These are phyloP conservation scores for Malacoraja senta DNA, from an alignment of 2,797 vertebrate species.

Conservation along the genomic window DNA sequence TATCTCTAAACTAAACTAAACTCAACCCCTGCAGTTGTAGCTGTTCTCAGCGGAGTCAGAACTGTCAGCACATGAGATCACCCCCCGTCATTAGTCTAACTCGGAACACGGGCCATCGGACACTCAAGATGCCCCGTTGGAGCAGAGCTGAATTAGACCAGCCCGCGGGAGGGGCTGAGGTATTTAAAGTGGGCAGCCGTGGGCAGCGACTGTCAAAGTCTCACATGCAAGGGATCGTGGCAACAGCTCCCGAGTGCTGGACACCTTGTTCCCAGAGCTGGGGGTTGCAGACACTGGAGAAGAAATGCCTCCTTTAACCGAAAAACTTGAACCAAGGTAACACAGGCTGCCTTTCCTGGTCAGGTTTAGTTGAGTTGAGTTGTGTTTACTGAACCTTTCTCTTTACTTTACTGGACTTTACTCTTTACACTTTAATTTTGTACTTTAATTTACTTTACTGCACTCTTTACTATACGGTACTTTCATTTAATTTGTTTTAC, in stretches of 20 bases:
- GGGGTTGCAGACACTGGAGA: no score
- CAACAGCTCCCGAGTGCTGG: no score
- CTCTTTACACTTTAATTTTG: no score
- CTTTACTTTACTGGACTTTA: no score
- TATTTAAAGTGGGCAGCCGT: background rate
- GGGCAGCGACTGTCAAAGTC: background rate
- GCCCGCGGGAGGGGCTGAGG: background rate
- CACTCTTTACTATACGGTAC: no score
- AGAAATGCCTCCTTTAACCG: conserved; percentile 32
- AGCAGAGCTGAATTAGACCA: background rate
- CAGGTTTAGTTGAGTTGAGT: no score
- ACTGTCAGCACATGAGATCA: background rate
- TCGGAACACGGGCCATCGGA: background rate
- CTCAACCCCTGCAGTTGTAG: background rate
- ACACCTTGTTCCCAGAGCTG: background rate
- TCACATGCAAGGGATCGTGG: background rate
- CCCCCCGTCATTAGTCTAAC: background rate
- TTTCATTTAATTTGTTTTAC: no score
- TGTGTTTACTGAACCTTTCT: no score
- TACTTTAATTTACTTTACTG: no score
- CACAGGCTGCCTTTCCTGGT: background rate
- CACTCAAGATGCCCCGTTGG: background rate
- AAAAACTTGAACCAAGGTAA: conserved; percentile 4
- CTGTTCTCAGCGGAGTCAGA: no score
- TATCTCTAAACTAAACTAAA: no score